Conservation (phyloP, 2,113 vertebrate genomes). For the Dasypus novemcinctus region DNA sequence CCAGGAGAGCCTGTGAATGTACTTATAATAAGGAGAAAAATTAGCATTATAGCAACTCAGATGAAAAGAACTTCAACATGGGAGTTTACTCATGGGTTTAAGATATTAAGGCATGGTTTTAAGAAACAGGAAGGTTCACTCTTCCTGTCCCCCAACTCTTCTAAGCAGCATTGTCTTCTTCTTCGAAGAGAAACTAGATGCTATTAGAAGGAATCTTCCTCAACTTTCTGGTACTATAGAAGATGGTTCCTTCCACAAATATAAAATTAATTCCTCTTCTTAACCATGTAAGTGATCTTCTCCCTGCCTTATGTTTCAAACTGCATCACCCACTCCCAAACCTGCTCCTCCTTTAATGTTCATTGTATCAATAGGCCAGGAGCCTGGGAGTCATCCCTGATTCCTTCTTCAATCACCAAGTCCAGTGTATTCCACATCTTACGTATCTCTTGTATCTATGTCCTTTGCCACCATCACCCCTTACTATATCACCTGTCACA, state of each 20-base stretch:
- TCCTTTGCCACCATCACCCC: neutral
- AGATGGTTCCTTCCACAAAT: conserved; percentile 3
- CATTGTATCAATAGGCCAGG: neutral
- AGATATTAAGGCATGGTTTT: neutral
- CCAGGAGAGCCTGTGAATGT: neutral
- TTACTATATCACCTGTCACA: neutral
- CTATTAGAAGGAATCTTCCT: neutral
- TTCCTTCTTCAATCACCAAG: neutral
- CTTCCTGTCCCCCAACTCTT: neutral
- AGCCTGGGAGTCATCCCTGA: neutral
- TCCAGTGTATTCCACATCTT: neutral
- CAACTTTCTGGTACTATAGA: neutral
- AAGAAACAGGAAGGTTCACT: neutral
- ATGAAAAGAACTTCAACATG: neutral
- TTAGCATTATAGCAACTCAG: neutral
- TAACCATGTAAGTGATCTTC: neutral
- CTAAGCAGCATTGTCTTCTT: neutral
- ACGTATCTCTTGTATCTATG: neutral
- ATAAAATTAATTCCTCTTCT: neutral
- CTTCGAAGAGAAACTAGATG: neutral
- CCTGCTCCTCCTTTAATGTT: neutral
- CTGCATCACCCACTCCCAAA: neutral
- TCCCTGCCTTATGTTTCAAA: neutral
- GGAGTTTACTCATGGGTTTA: neutral
- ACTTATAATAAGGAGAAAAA: neutral